These are phyloP conservation scores for Lepidochrysops patricia DNA, from an alignment of 2,888 invertebrate species.

Conservation along the genomic window DNA sequence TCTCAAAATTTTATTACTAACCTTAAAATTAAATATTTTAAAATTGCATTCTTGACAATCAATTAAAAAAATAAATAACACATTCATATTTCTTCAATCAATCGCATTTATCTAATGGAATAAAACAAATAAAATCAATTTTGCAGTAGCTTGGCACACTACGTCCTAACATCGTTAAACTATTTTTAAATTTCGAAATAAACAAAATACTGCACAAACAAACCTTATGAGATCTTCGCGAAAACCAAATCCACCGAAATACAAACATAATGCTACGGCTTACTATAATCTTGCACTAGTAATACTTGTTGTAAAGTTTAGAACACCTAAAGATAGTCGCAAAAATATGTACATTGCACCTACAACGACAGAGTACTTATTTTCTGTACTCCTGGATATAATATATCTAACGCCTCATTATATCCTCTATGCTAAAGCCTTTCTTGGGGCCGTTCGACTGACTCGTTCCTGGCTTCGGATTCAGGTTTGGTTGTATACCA, in stretches of 20 bases:
- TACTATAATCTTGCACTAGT: constrained; percentile 53
- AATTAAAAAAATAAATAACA: constrained; percentile 70
- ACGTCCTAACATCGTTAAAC: constrained; percentile 42
- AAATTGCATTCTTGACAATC: constrained; percentile 23
- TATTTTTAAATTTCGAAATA: constrained; percentile 68
- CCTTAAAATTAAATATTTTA: constrained; percentile 21
- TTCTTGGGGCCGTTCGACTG: constrained; percentile 80
- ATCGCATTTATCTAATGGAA: constrained; percentile 34
- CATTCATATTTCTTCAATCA: constrained; percentile 44
- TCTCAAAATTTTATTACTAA: neutral
- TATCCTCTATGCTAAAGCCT: constrained; percentile 93
- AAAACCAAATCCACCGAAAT: constrained; percentile 70
- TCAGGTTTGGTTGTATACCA: constrained; percentile 61
- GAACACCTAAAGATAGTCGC: constrained; percentile 17
- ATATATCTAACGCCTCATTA: constrained; percentile 85
- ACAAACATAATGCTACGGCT: constrained; percentile 57
- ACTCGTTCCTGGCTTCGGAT: constrained; percentile 71
- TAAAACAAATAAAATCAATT: constrained; percentile 2
- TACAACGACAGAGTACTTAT: constrained; percentile 15
- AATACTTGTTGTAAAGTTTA: constrained; percentile 35
- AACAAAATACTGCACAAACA: constrained; percentile 75
- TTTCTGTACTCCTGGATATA: neutral
- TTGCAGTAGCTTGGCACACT: constrained; percentile 29
- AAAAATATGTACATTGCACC: constrained; percentile 24
- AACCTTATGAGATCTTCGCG: constrained; percentile 73